A percentile compares a stretch with the other conserved stretches of the same genome.
phyloP scores from a whole-genome alignment of 2,113 vertebrate species.

The Pteruthius melanotis region DNA sequence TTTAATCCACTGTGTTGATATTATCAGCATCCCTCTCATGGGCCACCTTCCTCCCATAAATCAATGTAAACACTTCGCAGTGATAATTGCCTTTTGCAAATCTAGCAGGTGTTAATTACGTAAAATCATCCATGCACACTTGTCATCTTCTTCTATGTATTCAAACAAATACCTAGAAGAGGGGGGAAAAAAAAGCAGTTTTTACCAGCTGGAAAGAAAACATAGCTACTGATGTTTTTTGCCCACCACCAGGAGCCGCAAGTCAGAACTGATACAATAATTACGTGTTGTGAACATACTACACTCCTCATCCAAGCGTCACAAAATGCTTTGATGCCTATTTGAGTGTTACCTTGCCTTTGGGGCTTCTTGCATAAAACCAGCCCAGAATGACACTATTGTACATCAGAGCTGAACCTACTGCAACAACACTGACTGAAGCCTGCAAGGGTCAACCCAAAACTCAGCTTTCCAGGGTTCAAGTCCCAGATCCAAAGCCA shows the following conservation, averaged over 20 bases:
- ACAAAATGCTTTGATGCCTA: not conserved
- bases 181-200: not conserved
- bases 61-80: constrained; percentile 66
- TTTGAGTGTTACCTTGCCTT: not conserved
- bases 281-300: not conserved
- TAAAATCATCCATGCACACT: constrained; percentile 47
- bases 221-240: not conserved
- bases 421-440: not conserved
- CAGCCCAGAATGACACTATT: not conserved
- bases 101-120: constrained; percentile 60
- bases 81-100: constrained; percentile 60
- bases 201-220: constrained; percentile 17
- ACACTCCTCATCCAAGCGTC: not conserved
- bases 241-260: not conserved
- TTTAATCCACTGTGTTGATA: constrained; percentile 74
- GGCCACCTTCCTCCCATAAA: constrained; percentile 72
- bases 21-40: constrained; percentile 74
- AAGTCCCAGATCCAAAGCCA: not conserved
- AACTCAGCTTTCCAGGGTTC: not conserved
- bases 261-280: not conserved
- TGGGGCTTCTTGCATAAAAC: not conserved
- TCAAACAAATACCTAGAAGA: constrained; percentile 61
- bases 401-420: not conserved
- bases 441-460: not conserved
- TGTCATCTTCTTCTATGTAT: constrained; percentile 60